These are phyloP conservation scores for Tupiocoris notatus DNA, from an alignment of 2,888 invertebrate species.

Conservation along the genomic window DNA sequence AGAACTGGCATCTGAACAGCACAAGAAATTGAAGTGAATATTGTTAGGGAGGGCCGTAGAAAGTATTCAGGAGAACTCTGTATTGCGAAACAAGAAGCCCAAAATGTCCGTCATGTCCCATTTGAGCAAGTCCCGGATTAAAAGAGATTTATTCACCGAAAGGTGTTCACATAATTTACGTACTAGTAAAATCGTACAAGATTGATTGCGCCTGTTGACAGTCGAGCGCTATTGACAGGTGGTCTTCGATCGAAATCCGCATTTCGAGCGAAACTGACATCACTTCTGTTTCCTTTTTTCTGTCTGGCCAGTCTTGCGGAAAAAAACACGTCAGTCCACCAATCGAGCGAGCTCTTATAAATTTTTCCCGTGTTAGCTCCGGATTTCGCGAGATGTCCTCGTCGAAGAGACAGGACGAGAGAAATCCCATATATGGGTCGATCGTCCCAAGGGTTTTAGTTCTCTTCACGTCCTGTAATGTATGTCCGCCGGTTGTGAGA, in stretches of 20 bases:
- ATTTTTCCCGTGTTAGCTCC: neutral
- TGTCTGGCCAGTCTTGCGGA: neutral
- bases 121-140: too few relatives aligned
- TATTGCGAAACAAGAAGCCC: too few relatives aligned
- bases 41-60: too few relatives aligned
- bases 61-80: too few relatives aligned
- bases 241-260: neutral
- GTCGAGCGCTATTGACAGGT: neutral
- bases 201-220: too few relatives aligned
- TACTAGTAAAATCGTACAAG: too few relatives aligned
- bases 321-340: neutral
- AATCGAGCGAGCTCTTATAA: neutral
- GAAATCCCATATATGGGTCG: neutral
- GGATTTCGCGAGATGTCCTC: neutral
- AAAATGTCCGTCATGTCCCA: too few relatives aligned
- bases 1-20: too few relatives aligned
- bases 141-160: too few relatives aligned
- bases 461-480: neutral
- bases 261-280: neutral
- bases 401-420: neutral
- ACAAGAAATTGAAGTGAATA: too few relatives aligned
- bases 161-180: too few relatives aligned
- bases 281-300: neutral
- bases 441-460: neutral
- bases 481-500: slow-evolving; percentile 20